These are phyloP conservation scores for Solea senegalensis DNA, from an alignment of 2,113 vertebrate genomes.

Conservation along the genomic window DNA sequence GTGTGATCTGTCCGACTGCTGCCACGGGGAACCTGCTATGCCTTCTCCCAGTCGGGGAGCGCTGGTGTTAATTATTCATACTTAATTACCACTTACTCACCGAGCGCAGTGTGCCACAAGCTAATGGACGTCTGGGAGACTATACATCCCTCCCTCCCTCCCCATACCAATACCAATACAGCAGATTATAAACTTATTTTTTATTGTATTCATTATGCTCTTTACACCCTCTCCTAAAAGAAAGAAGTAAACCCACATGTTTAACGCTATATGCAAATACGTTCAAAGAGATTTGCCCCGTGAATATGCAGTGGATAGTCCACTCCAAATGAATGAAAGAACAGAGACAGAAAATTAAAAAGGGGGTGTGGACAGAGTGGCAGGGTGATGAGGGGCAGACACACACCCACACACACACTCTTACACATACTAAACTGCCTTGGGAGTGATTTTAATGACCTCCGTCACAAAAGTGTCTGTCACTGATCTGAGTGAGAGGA, in stretches of 20 bases:
- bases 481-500: conserved; percentile 74
- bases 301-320: conserved; percentile 14
- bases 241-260: conserved; percentile 12
- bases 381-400: conserved; percentile 24
- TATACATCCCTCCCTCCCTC: background rate
- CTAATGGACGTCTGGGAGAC: conserved; percentile 63
- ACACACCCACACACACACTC: conserved; percentile 15
- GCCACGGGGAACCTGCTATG: conserved; percentile 73
- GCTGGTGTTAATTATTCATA: conserved; percentile 84
- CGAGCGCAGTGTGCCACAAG: conserved; percentile 69
- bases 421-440: conserved; percentile 73
- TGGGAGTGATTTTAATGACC: conserved; percentile 88
- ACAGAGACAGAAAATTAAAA: conserved; percentile 76
- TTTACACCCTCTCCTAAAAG: background rate
- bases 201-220: conserved; percentile 1
- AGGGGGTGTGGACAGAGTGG: conserved; percentile 41
- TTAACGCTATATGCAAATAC: conserved; percentile 28
- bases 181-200: conserved; percentile 21
- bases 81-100: conserved; percentile 80
- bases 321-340: conserved; percentile 64
- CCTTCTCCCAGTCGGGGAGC: conserved; percentile 71
- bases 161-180: conserved; percentile 32
- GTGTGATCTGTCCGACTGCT: conserved; percentile 75
- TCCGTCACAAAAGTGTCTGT: conserved; percentile 79
- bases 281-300: conserved; percentile 32